These are phyloP conservation scores for Semicossyphus pulcher DNA, from an alignment of 2,113 vertebrate species.

Conservation along the genomic window DNA sequence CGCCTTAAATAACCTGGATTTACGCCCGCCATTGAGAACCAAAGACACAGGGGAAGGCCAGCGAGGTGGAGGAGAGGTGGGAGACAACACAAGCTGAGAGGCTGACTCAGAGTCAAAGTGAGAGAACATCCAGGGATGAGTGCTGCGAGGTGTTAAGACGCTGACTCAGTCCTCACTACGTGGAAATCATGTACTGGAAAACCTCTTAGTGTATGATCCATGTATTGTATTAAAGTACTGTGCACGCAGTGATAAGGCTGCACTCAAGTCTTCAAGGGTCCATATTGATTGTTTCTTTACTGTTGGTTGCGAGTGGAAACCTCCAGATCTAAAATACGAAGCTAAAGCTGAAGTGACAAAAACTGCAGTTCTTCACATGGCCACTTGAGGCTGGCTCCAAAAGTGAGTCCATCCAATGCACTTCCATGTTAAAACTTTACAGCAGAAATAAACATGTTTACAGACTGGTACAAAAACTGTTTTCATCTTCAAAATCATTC, in stretches of 20 bases:
- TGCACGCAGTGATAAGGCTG: not conserved
- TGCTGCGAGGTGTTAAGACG: constrained; percentile 28
- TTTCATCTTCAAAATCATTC: too few species aligned
- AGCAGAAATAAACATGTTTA: too few species aligned
- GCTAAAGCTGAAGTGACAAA: too few species aligned
- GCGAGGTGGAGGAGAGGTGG: not conserved
- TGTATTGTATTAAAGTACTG: not conserved
- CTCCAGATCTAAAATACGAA: too few species aligned
- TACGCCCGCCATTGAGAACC: constrained; percentile 15
- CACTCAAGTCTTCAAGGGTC: not conserved
- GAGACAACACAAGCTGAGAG: not conserved
- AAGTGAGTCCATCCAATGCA: too few species aligned
- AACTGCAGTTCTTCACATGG: not conserved
- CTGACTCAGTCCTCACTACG: constrained; percentile 52
- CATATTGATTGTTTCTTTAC: too few species aligned
- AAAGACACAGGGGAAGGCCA: not conserved
- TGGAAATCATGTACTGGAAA: constrained; percentile 45
- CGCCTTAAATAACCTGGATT: constrained; percentile 52
- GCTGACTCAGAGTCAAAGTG: constrained; percentile 42
- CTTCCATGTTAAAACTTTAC: too few species aligned
- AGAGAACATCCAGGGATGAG: constrained; percentile 50
- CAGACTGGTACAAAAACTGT: too few species aligned
- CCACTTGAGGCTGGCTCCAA: not conserved
- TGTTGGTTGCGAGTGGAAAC: not conserved
- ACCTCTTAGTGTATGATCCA: constrained; percentile 41